Conservation (phyloP, 2,888 invertebrate species). For the Dicranocentrus wangi region DNA sequence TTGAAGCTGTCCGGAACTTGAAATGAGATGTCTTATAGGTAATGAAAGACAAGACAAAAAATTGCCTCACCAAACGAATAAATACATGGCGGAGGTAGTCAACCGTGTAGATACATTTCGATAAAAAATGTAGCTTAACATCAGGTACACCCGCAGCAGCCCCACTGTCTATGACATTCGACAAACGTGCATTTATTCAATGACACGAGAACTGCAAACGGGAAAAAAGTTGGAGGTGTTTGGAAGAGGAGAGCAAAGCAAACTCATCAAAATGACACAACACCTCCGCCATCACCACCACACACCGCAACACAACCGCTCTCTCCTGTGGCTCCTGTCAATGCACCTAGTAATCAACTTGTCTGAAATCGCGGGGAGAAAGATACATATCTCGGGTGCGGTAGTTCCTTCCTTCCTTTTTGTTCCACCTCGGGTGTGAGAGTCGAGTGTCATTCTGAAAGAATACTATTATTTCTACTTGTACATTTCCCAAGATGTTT, state of each 20-base stretch:
- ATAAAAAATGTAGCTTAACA: not conserved
- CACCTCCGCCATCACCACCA: slow-evolving; percentile 13
- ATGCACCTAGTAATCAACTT: slow-evolving; percentile 35
- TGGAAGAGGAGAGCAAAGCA: not conserved
- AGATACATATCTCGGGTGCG: slow-evolving; percentile 4
- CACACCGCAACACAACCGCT: not conserved
- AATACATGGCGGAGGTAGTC: too few relatives aligned
- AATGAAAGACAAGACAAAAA: slow-evolving; percentile 15
- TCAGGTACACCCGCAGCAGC: too few relatives aligned
- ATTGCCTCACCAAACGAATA: too few relatives aligned
- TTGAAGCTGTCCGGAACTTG: not conserved
- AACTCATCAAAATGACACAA: not conserved
- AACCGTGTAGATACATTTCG: too few relatives aligned
- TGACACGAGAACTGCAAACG: slow-evolving; percentile 5
- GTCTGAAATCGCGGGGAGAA: slow-evolving; percentile 13
- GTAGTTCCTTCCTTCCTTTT: too few relatives aligned
- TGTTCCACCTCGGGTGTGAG: not conserved
- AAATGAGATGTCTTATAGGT: slow-evolving; percentile 22
- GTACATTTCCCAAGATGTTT: not conserved
- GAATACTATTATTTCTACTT: slow-evolving; percentile 5
- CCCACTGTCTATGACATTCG: slow-evolving; percentile 19
- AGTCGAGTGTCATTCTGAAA: not conserved
- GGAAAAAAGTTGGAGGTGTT: not conserved
- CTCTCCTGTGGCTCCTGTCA: slow-evolving; percentile 58
- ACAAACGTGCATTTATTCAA: slow-evolving; percentile 24